Evolutionary conservation across 2,797 vertebrate species (phyloP), one percentile per base, ranked within the genome.

Genomic region (Anguilla anguilla): DNA sequence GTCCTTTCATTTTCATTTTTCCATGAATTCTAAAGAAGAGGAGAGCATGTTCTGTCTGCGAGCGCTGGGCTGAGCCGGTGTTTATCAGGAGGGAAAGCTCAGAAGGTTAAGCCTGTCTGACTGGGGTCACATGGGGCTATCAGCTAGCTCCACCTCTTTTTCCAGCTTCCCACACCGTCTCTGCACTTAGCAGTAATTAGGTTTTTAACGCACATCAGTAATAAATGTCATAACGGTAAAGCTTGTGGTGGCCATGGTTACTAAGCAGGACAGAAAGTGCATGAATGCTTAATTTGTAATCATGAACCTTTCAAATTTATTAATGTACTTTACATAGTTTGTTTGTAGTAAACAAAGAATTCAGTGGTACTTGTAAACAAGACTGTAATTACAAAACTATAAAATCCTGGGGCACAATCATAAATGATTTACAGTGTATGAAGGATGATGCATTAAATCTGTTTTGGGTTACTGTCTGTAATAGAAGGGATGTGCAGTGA

Each of bases 1-100:
- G 89, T 83, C 88, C 87, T 87, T 79, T 74, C 64, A 87, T 81
- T 87, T 89, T 90, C 88, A 59, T 39, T 88, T 87, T 85, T n/a
- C 55, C 77, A 77, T 79, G 88, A 86, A 85, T 72, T 86, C 81
- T n/a, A 1, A n/a, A 64, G 61, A 82, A 25, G 74, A 84, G 86
- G 86, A 90, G 86, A 11, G 83, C 15, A 49, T 86, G 86, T 82
- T 77, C 61, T 67, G 74, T 81, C 87, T 85, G 85, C 83, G 61
- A 83, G 19, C 67, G n/a, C 22, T 51, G 55, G 74, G 64, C 59
- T 46, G 86, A 17, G 85, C 86, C 88, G 2, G 39, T 82, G 17
- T 25, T 49, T 25, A 22, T 25, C 31, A 11, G 2, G 10, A 89
- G 72, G 64, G 86, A 72, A 57, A 61, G 51, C 57, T 69, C 86